These are phyloP conservation scores for Tenrec ecaudatus DNA, from an alignment of 2,113 vertebrate genomes.

Conservation along the genomic window DNA sequence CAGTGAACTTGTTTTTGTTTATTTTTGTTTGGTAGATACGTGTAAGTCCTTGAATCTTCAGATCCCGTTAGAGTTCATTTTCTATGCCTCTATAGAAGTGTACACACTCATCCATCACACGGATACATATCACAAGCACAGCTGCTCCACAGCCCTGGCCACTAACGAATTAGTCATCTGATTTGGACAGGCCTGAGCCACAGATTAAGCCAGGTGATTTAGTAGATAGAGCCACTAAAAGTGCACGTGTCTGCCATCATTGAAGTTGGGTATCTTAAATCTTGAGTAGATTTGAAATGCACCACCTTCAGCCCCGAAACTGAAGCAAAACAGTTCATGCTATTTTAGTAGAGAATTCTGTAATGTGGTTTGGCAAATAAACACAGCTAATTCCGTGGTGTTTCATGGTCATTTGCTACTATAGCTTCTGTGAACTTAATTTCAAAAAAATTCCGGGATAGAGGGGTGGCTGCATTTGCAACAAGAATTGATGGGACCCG, in stretches of 20 bases:
- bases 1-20: too few relatives aligned
- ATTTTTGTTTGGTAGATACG: background rate
- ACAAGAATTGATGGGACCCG: background rate
- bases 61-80: background rate
- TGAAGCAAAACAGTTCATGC: background rate
- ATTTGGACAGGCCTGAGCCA: background rate
- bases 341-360: background rate
- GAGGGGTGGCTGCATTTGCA: background rate
- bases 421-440: background rate
- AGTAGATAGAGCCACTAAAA: background rate
- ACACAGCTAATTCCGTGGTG: background rate
- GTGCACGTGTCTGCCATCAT: background rate
- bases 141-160: background rate
- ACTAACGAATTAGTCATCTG: background rate
- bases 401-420: background rate
- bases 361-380: background rate
- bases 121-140: too few relatives aligned
- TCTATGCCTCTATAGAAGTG: background rate
- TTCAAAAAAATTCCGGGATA: background rate
- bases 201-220: rapidly evolving
- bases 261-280: background rate
- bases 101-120: background rate
- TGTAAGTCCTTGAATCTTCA: background rate
- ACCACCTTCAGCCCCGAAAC: background rate
- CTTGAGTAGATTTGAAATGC: background rate